Base-by-base conservation (phyloP, 2,797 vertebrate species). In the Paedocypris micromegethes region DNA sequence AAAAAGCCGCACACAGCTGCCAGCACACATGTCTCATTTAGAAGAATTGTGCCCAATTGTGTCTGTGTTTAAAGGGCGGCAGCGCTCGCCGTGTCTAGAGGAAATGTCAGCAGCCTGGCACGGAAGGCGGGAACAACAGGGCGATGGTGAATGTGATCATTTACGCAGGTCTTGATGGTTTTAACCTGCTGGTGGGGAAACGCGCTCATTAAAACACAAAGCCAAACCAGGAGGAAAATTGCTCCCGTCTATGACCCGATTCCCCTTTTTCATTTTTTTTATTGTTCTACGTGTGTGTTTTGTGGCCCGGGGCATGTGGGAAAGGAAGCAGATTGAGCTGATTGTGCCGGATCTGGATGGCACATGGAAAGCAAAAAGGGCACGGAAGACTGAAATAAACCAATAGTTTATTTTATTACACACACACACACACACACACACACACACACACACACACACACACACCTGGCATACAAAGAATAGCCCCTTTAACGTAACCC, bases 111-210 rank as follows among this genome's bases (percentile, higher is more conserved):
- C 62, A 68, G 62, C 3, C 57, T 74, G 60, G 72, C 66, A 74
- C 64, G 53, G 66, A 54, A 48, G 58, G 72, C 59, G 57, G 46
- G 56, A 65, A 64, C 7, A 4, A 47, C 54, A 53, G 58, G 50
- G 65, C 49, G 45, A 51, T 41, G 56, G 67, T 66, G 60, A 70
- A 72, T 65, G 58, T 64, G 64, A 72, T 77, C 70, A 72, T 77
- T 73, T 71, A 57, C 67, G 64, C 65, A 73, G 53, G 53, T 55
- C 70, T 73, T 73, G 73, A 75, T 78, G 77, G 73, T 77, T 79
- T 67, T 75, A 73, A 79, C 75, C 75, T 73, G 60, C 78, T 75
- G 73, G 70, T 64, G 73, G 61, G 75, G 71, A 78, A 78, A 52
- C 67, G n/a, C 56, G 68, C 70, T 72, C 9, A 46, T 66, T 72